Percentiles rank a stretch among this genome's conserved stretches.
Conservation (phyloP, 2,888 invertebrate genomes). For the Exephanes ischioxanthus region DNA sequence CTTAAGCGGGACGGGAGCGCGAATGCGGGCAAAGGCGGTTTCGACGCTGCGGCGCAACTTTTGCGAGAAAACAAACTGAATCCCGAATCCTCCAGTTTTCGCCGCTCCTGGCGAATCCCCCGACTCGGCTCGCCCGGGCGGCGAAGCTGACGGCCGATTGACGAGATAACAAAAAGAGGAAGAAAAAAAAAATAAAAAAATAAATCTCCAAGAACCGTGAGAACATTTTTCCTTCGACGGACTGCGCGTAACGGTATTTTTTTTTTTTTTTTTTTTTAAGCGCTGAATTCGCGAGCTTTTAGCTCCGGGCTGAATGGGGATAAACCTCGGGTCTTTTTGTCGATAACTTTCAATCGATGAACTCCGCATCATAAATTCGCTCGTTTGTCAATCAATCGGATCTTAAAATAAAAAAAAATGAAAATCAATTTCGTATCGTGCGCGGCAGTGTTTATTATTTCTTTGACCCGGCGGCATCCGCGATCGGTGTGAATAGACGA, state of each 20-base stretch:
- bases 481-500: background rate
- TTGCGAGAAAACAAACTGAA: constrained; percentile 45
- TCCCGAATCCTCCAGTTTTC: constrained; percentile 39
- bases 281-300: constrained; percentile 22
- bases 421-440: background rate
- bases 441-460: background rate
- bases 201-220: constrained; percentile 23
- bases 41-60: constrained; percentile 38
- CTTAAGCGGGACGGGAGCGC: constrained; percentile 2
- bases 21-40: constrained; percentile 57
- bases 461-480: background rate
- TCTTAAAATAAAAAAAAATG: background rate
- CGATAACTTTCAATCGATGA: background rate
- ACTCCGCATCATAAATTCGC: background rate
- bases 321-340: background rate
- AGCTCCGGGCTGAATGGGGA: background rate
- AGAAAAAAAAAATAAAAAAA: constrained; percentile 3
- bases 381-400: background rate
- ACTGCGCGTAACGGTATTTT: constrained; percentile 37
- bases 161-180: constrained; percentile 1
- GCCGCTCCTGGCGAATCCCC: constrained; percentile 18
- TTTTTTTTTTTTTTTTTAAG: background rate
- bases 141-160: constrained; percentile 34
- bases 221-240: constrained; percentile 40
- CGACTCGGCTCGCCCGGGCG: constrained; percentile 18